Evolutionary conservation across 2,888 invertebrate species (phyloP), one percentile per base, ranked within the genome.

Genomic region (Alloplasta piceator): DNA sequence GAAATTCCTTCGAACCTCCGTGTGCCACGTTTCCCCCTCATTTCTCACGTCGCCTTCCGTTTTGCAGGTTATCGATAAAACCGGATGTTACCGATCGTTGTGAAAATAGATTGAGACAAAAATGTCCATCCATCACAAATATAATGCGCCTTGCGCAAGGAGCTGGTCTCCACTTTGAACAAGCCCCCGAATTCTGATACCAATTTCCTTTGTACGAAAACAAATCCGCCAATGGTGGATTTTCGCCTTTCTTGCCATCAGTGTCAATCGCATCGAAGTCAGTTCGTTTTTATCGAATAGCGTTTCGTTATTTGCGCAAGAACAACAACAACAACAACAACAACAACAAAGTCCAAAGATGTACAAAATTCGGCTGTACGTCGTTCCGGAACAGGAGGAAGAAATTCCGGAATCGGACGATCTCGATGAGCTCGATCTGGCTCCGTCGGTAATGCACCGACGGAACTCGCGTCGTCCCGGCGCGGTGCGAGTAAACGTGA

Each of bases 311-410:
- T 26, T 26, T 26, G 26, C 26, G 26, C 26, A 26, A 26, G 26
- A 26, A 26, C 1, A 26, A 26, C 36, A 43, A 43, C 36, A 43
- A 43, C 7, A 14, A 5, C 9, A 14, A 63, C 39, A 52, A 48
- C 58, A 70, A 43, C 14, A 16, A 71, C 14, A 38, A 10, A 41
- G 46, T 48, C 75, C 43, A 63, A 83, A 84, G 58, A 88, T 88
- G 88, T 83, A 88, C 64, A 88, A 88, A 76, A 87, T 88, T 70
- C 85, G 87, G 5, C 67, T 88, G 12, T 88, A 88, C 84, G 88
- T 88, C 16, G 88, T 88, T 26, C 87, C 87, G 75, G 88, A 88
- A 61, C 86, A 86, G 56, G 88, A 88, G 63, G 88, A 88, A 63
- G 88, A 88, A 64, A 68, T 52, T 41, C 52, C 70, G 38, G 84